Evolutionary conservation across 2,797 vertebrate species (phyloP).

Genomic region (Falco cherrug): DNA sequence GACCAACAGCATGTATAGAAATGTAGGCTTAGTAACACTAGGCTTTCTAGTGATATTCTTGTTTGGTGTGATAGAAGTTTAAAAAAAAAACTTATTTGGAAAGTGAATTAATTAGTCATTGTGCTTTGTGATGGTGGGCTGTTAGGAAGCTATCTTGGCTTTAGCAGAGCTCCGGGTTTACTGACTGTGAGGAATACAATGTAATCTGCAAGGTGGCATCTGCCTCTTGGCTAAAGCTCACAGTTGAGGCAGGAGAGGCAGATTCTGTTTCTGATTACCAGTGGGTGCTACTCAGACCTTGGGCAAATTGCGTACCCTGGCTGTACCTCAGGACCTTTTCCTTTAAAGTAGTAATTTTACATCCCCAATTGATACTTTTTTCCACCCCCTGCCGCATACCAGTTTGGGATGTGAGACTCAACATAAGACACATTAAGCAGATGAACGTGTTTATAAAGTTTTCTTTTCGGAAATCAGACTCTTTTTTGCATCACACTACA

Average conservation of each 20-base stretch:
- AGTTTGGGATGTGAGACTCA: neutral
- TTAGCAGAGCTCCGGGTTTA: neutral
- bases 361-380: accelerated
- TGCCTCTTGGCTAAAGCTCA: neutral
- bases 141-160: neutral
- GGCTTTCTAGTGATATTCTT: neutral
- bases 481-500: neutral
- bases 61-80: neutral
- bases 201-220: neutral
- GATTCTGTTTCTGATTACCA: neutral
- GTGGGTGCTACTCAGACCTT: neutral
- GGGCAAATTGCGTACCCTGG: accelerated
- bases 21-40: neutral
- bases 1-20: neutral
- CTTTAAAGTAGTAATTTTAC: neutral
- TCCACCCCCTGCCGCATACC: accelerated
- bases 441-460: neutral
- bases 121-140: neutral
- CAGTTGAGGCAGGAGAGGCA: neutral
- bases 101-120: neutral
- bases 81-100: neutral
- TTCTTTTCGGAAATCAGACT: neutral
- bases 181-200: accelerated
- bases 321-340: neutral
- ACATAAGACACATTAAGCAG: accelerated